Base-by-base conservation (phyloP, 23 tunicate species). In the Styela plicata region DNA sequence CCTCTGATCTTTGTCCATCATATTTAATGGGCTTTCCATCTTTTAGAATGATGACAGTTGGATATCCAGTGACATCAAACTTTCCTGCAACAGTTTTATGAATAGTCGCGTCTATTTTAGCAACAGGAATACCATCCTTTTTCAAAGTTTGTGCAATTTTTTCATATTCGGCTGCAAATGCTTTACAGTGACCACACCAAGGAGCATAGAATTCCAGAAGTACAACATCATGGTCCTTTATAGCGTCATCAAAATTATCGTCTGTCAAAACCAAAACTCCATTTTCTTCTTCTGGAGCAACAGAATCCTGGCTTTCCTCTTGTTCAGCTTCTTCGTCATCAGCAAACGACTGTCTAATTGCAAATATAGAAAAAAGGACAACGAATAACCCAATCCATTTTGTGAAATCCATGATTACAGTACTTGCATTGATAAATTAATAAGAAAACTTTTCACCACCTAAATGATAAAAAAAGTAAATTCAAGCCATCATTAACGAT, bases 171-270 rank as follows among this genome's bases (percentile, higher is more conserved):
- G 98, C 94, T 0, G 86, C 98, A 88, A 93, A 93, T 17, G 92
- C 34, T 76, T 93, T 93, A 57, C 98, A 93, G 67, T 93, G 98
- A 18, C 98, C 98, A 78, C 98, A 93, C 98, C 98, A 93, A 18
- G 98, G 98, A 23, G 98, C 98, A 77, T 93, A 93, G 66, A 93
- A 93, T 68, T 93, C 98, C 31, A 93, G 34, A 36, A 93, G 71
- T 63, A 86, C 91, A 52, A 93, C 89, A 33, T 85, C 87, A 37
- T 93, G 82, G 33, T 74, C 98, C 69, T 93, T 84, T 29, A 93
- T 83, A 69, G 82, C 88, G 27, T 52, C 64, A 88, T 93, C 93
- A 75, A 93, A 93, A 81, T 93, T 93, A 33, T 93, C 87, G 36
- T 93, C 98, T 18, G 86, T 93, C 62, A 93, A 84, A 69, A 93